Percentiles rank a stretch among this genome's conserved stretches.
Evolutionary conservation across 2,797 vertebrate species (phyloP).

Genomic region (Rhynchotus rufescens): DNA sequence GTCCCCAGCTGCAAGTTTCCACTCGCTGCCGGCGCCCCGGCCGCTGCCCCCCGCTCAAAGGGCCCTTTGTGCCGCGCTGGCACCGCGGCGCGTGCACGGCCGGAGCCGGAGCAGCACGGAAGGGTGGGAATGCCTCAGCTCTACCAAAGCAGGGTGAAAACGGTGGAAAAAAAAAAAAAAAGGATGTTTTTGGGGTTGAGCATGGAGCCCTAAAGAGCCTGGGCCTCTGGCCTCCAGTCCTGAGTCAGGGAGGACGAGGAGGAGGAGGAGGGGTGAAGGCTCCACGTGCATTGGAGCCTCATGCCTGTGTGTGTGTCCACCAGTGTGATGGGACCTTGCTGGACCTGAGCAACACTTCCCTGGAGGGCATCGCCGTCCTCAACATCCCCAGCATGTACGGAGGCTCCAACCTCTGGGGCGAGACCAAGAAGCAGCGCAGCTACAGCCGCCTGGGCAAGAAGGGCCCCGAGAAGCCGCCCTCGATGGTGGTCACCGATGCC

Average conservation of each 20-base stretch:
- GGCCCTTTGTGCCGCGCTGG: constrained; percentile 77
- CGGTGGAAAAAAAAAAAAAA: no score
- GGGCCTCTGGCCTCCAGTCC: no score
- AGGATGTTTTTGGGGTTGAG: background rate
- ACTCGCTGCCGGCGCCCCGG: constrained; percentile 74
- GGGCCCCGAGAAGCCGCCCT: constrained; percentile 77
- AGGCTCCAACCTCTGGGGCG: constrained; percentile 95
- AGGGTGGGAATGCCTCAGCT: background rate
- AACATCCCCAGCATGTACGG: constrained; percentile 99
- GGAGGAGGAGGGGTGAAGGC: no score
- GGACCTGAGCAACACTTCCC: constrained; percentile 90
- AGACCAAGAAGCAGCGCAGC: constrained; percentile 90
- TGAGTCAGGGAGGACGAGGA: background rate
- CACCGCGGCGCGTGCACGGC: constrained; percentile 44
- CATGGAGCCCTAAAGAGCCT: background rate
- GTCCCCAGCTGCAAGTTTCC: constrained; percentile 79
- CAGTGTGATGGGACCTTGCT: constrained; percentile 92
- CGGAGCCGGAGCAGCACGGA: background rate
- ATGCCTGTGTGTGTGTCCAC: background rate
- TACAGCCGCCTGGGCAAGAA: constrained; percentile 93
- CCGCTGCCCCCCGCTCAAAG: constrained; percentile 85
- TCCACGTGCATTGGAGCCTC: background rate
- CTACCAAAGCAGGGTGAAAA: background rate
- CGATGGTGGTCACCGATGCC: constrained; percentile 86
- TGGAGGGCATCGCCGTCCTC: constrained; percentile 94